Evolutionary conservation across 2,113 vertebrate genomes (phyloP), one percentile per base, ranked within the genome.

Genomic region (Marmota flaviventris): DNA sequence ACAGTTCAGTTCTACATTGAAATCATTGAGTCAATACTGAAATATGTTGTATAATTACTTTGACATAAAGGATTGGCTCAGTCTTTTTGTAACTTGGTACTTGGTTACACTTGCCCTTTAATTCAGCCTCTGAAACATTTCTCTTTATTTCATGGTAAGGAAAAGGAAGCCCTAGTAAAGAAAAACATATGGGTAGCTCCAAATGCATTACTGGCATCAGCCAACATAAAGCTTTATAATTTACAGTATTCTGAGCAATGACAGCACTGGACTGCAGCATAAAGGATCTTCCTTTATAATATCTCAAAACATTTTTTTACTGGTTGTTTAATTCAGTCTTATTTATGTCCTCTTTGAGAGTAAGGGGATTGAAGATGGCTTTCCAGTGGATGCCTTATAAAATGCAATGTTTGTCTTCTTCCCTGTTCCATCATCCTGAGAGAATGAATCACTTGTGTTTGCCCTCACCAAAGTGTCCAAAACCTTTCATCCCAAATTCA

Each of bases 21-120:
- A 93, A 90, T 94, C 34, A 1, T 65, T 95, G 22, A 53, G 34
- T 97, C 95, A 95, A 76, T 77, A 53, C 22, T 39, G 73, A 96
- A 94, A 56, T 37, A 12, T 58, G 73, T 81, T 82, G 56, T 70
- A 48, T 77, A 85, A 92, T 96, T 83, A 81, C 24, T 89, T 72
- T 85, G 87, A 88, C 53, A 82, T 89, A 90, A 90, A 83, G 34
- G 14, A 14, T 51, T 97, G 92, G 72, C 73, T 95, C 34, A 73
- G 17, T 93, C 53, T 90, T 91, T 93, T 73, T 56, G 45, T 90
- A 85, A 94, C 72, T 87, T 96, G 94, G 76, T 32, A 39, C 39
- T 91, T 87, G 76, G 61, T 34, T 72, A 17, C 16, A 72, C 20
- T 92, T 81, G 67, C 20, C 87, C 94, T 91, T 95, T 61, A 51